Percentiles rank a stretch among this genome's conserved stretches.
Conservation (phyloP, 2,888 invertebrate genomes). For the Ditylenchus weischeri region DNA sequence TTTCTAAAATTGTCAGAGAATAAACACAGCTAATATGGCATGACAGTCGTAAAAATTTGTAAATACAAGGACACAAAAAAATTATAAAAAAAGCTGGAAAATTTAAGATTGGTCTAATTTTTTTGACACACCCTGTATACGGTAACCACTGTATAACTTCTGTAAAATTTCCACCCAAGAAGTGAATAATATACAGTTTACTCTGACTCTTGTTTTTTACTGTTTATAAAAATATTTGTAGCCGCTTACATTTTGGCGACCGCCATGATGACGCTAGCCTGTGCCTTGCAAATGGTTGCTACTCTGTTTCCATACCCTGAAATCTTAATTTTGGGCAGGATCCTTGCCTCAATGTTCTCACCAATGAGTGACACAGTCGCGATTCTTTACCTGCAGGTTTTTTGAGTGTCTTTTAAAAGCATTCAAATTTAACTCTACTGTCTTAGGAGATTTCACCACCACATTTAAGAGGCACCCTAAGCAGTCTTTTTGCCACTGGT, state of each 20-base stretch:
- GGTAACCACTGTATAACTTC: too few species aligned
- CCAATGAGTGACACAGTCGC: slow-evolving; percentile 53
- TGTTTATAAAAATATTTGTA: slow-evolving; percentile 22
- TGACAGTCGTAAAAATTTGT: too few species aligned
- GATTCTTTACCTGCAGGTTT: slow-evolving; percentile 50
- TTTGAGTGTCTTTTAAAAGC: background rate
- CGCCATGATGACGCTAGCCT: slow-evolving; percentile 51
- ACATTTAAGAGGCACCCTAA: slow-evolving; percentile 47
- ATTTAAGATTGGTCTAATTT: too few species aligned
- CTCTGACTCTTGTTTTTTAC: too few species aligned
- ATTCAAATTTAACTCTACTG: too few species aligned
- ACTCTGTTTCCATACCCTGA: slow-evolving; percentile 52
- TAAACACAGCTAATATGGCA: too few species aligned
- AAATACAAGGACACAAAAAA: too few species aligned
- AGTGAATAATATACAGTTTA: too few species aligned
- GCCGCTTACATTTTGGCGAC: slow-evolving; percentile 51
- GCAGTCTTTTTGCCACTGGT: slow-evolving; percentile 50
- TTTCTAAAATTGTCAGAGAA: too few species aligned
- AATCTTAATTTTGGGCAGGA: slow-evolving; percentile 43
- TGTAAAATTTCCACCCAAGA: too few species aligned
- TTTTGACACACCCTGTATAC: too few species aligned
- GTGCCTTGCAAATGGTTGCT: slow-evolving; percentile 47
- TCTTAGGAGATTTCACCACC: slow-evolving; percentile 50
- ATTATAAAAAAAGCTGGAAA: too few species aligned
- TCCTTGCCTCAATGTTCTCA: slow-evolving; percentile 52